Evolutionary conservation across 2,797 vertebrate species (phyloP), one percentile per base, ranked within the genome.

Genomic region (Paedocypris micromegethes): DNA sequence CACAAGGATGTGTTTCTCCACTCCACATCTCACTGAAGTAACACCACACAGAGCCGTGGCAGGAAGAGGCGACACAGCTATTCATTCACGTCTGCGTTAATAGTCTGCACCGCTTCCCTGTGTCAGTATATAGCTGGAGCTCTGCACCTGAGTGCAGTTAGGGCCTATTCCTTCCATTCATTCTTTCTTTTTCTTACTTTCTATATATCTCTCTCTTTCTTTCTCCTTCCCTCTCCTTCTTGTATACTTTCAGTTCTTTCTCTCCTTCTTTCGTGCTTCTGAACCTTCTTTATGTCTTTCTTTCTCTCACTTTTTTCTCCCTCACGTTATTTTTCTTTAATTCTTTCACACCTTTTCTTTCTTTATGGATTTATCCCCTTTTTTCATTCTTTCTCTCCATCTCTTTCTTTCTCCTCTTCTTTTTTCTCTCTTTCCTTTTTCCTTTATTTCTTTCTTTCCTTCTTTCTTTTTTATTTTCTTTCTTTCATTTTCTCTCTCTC

Each of bases 21-120:
- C 23, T 59, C 43, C 59, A 47, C 49, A 56, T 53, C 46, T 57
- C 49, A 23, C 55, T 47, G 4, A 44, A 66, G 55, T 45, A 71
- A 67, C 61, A 49, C 37, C 43, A 23, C 44, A 9, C 51, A 64
- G 67, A 67, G 6, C 56, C 1, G 39, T 5, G 63, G 54, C 71
- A 74, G 59, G 5, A 41, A 9, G 40, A 6, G 55, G 39, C 50
- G 69, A 55, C 56, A 43, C 59, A 55, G 52, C 40, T 55, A 78
- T 73, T 75, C 71, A 78, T 75, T 76, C 53, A 72, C 73, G 58
- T 66, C 65, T 64, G 72, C 64, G 51, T 71, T 77, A 74, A 73
- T 76, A 62, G 64, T 73, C 62, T 68, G 61, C 64, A 23, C 1
- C 23, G 23, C 23, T 23, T 23, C 23, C 65, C 60, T 53, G 65